Conservation (phyloP, 2,797 vertebrate genomes). For the Melanotaenia parkinsoni region DNA sequence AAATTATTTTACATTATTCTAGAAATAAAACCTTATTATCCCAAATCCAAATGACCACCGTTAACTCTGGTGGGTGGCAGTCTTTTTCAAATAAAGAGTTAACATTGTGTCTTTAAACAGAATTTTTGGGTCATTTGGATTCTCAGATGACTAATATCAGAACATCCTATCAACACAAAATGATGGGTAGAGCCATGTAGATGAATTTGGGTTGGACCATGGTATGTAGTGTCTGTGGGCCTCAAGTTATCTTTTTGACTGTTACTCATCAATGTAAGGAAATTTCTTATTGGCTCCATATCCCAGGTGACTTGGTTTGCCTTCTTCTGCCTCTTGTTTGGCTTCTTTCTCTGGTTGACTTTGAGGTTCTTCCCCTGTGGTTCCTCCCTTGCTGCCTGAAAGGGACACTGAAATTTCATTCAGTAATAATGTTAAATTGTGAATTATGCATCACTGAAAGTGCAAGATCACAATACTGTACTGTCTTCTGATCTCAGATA, state of each 20-base stretch:
- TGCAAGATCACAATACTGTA: neutral
- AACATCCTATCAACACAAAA: neutral
- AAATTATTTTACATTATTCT: neutral
- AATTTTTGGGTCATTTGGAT: too few relatives aligned
- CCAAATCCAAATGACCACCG: neutral
- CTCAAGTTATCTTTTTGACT: neutral
- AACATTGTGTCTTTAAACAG: too few relatives aligned
- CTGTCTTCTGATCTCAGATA: neutral
- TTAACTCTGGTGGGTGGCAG: neutral
- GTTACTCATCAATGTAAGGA: slow-evolving; percentile 78
- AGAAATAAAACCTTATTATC: neutral
- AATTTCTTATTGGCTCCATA: slow-evolving; percentile 68
- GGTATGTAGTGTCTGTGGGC: neutral
- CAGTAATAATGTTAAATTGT: slow-evolving; percentile 2
- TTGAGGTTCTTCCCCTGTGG: slow-evolving; percentile 38
- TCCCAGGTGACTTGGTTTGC: slow-evolving; percentile 42
- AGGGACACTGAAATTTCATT: slow-evolving; percentile 53
- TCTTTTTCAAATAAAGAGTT: neutral
- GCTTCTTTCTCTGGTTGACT: slow-evolving; percentile 55
- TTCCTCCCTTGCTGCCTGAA: slow-evolving; percentile 43
- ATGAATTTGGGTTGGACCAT: too few relatives aligned
- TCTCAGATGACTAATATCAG: neutral
- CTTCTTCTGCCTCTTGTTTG: slow-evolving; percentile 37
- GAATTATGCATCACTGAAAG: neutral
- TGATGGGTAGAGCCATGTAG: neutral